Conservation (phyloP, 1,140 invertebrate species). For the Elymnias hypermnestra region DNA sequence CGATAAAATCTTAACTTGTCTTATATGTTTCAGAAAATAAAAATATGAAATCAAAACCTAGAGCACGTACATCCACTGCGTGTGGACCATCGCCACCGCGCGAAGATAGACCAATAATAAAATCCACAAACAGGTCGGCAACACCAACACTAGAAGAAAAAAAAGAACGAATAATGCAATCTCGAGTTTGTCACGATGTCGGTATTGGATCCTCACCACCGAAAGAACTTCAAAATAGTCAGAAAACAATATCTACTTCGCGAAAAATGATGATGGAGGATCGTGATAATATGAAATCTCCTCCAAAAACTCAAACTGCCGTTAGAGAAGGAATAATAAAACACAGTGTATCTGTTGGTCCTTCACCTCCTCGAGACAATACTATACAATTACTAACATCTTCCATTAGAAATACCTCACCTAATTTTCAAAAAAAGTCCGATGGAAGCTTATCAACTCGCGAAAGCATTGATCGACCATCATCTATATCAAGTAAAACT, state of each 20-base stretch:
- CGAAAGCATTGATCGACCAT: constrained; percentile 25
- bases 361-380: constrained; percentile 50
- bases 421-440: constrained; percentile 51
- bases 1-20: too few species aligned
- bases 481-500: constrained; percentile 38
- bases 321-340: constrained; percentile 21
- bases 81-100: constrained; percentile 77
- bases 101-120: constrained; percentile 43
- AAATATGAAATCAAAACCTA: constrained; percentile 18
- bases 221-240: constrained; percentile 34
- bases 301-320: constrained; percentile 20
- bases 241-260: constrained; percentile 4
- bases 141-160: constrained; percentile 40
- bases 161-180: constrained; percentile 16
- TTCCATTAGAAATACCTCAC: constrained; percentile 13
- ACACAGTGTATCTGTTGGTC: constrained; percentile 53
- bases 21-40: constrained; percentile 23
- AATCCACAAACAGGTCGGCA: constrained; percentile 31
- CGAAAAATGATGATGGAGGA: constrained; percentile 9
- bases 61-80: constrained; percentile 74
- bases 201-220: constrained; percentile 62
- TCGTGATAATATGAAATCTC: constrained; percentile 18
- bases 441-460: constrained; percentile 45
- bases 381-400: constrained; percentile 9
- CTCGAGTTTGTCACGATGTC: constrained; percentile 39